Percentiles rank a stretch among this genome's conserved stretches.
phyloP scores from a whole-genome alignment of 92 coral and sea anemone genomes.

The Bergia sp. region DNA sequence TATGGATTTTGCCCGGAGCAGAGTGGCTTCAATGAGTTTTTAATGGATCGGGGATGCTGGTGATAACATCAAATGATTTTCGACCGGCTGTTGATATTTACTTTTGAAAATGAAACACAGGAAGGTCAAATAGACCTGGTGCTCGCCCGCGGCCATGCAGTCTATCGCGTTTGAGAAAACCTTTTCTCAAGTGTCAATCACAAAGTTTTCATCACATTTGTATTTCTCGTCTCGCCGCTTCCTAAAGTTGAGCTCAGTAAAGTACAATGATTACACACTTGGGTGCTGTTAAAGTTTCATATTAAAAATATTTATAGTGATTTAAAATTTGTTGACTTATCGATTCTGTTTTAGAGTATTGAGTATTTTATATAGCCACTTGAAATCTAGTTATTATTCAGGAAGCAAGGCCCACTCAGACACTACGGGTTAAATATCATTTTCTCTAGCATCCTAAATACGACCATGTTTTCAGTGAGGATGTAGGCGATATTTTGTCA shows the following conservation, averaged over 20 bases:
- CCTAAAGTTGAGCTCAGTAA: slow-evolving; percentile 1
- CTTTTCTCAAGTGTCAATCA: slow-evolving; percentile 18
- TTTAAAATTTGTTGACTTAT: slow-evolving; percentile 16
- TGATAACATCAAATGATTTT: slow-evolving; percentile 43
- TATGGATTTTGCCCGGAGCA: slow-evolving; percentile 41
- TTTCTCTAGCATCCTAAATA: slow-evolving; percentile 14
- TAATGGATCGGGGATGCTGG: slow-evolving; percentile 43
- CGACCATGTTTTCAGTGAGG: not conserved
- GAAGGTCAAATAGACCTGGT: slow-evolving; percentile 25
- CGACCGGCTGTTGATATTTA: slow-evolving; percentile 40
- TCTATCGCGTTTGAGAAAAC: slow-evolving; percentile 1
- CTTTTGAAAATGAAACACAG: slow-evolving; percentile 24
- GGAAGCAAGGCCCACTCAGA: not conserved
- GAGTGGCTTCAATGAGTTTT: slow-evolving; percentile 38
- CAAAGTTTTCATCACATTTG: slow-evolving; percentile 1
- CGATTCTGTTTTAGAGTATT: slow-evolving; percentile 4
- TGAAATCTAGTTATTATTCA: slow-evolving; percentile 1
- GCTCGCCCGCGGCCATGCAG: slow-evolving; percentile 13
- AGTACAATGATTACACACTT: not conserved
- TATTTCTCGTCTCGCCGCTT: not conserved
- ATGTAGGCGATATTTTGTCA: slow-evolving; percentile 13
- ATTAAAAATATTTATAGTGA: slow-evolving; percentile 34
- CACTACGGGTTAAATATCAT: not conserved
- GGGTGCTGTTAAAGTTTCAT: slow-evolving; percentile 12
- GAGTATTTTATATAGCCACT: slow-evolving; percentile 18